Evolutionary conservation across 2,113 vertebrate species (phyloP).

Genomic region (Dicrurus megarhynchus): DNA sequence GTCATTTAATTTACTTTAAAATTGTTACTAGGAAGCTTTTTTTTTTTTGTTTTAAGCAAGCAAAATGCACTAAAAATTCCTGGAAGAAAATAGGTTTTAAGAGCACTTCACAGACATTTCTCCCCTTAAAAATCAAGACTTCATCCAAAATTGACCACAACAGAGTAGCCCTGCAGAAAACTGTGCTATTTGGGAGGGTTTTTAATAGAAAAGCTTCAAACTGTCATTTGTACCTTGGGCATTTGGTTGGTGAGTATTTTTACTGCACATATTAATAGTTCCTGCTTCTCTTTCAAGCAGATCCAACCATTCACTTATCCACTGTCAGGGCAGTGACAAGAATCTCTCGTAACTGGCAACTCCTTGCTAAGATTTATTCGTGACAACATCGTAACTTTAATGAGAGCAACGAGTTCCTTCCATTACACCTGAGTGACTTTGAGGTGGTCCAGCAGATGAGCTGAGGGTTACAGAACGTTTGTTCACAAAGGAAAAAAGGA

Average conservation of each 20-base stretch:
- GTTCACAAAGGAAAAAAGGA: neutral
- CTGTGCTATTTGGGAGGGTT: neutral
- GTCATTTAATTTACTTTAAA: slow-evolving; percentile 57
- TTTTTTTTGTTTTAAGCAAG: neutral
- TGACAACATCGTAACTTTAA: neutral
- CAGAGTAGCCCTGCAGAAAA: neutral
- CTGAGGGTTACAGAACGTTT: neutral
- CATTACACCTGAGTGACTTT: neutral
- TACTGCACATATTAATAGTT: neutral
- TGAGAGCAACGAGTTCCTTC: neutral
- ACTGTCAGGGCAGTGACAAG: neutral
- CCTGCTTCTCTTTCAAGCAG: neutral
- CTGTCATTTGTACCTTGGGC: neutral
- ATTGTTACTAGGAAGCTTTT: neutral
- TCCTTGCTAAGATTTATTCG: neutral
- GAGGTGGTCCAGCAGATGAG: neutral
- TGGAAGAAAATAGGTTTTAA: neutral
- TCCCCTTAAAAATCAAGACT: neutral
- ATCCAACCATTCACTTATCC: neutral
- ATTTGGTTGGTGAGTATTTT: neutral
- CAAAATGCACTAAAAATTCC: neutral
- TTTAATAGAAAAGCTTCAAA: neutral
- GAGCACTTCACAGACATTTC: neutral
- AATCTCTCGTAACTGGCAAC: neutral
- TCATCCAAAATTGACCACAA: neutral